Conservation (phyloP, 2,113 vertebrate species). For the Dendropsophus ebraccatus region DNA sequence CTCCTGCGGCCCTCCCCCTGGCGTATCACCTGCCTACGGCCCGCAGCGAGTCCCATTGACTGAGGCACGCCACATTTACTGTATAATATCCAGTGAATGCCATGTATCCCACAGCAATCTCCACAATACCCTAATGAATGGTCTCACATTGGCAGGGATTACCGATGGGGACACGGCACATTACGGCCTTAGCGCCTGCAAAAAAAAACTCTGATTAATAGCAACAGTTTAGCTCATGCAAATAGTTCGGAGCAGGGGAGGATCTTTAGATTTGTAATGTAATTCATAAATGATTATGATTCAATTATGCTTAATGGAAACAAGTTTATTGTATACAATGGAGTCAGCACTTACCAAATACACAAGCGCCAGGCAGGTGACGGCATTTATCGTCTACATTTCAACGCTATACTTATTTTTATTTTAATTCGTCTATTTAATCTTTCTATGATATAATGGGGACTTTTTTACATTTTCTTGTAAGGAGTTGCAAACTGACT, state of each 20-base stretch:
- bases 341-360: conserved; percentile 46
- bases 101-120: conserved; percentile 27
- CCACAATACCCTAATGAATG: conserved; percentile 42
- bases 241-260: conserved; percentile 48
- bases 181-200: conserved; percentile 28
- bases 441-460: conserved; percentile 41
- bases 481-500: background rate
- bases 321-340: conserved; percentile 51
- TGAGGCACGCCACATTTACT: background rate
- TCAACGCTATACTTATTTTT: conserved; percentile 34
- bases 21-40: conserved; percentile 7
- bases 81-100: conserved; percentile 36
- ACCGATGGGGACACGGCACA: conserved; percentile 34
- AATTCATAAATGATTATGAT: conserved; percentile 52
- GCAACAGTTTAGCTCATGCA: conserved; percentile 51
- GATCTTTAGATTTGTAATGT: conserved; percentile 23
- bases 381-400: conserved; percentile 38
- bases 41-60: conserved; percentile 5
- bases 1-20: background rate
- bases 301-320: conserved; percentile 54
- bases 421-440: conserved; percentile 46
- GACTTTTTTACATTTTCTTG: conserved; percentile 18
- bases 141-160: conserved; percentile 42
- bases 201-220: conserved; percentile 42
- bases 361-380: conserved; percentile 51